Percentiles rank a stretch among this genome's conserved stretches.
Conservation (phyloP, 2,113 vertebrate species). For the Plecotus auritus region DNA sequence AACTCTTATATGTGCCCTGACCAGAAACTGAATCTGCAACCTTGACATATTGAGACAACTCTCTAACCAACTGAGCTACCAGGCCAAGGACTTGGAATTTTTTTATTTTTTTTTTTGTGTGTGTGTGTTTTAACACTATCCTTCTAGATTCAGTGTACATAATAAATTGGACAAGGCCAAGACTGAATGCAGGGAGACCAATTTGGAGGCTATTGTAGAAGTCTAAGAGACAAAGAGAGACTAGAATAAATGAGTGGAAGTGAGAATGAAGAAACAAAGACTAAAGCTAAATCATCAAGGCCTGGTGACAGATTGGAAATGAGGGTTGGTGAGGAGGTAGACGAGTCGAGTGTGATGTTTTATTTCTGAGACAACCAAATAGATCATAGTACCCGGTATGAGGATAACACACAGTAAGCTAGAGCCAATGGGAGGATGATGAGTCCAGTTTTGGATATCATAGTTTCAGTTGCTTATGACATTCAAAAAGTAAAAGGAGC, state of each 20-base stretch:
- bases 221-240: neutral
- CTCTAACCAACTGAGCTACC: neutral
- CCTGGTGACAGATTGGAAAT: neutral
- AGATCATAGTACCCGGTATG: neutral
- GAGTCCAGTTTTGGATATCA: neutral
- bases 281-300: neutral
- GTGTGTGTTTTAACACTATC: neutral
- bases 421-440: neutral
- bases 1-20: neutral
- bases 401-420: neutral
- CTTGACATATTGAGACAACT: neutral
- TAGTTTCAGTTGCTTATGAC: neutral
- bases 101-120: no score
- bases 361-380: neutral
- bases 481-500: neutral
- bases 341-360: neutral
- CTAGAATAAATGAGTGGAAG: neutral
- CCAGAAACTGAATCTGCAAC: neutral
- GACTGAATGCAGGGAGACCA: neutral
- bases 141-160: neutral
- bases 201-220: neutral
- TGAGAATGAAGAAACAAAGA: neutral
- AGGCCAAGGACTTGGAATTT: neutral
- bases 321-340: neutral
- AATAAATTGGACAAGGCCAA: neutral